Evolutionary conservation across 1,140 invertebrate species (phyloP).

Genomic region (Epicauta chinensis): DNA sequence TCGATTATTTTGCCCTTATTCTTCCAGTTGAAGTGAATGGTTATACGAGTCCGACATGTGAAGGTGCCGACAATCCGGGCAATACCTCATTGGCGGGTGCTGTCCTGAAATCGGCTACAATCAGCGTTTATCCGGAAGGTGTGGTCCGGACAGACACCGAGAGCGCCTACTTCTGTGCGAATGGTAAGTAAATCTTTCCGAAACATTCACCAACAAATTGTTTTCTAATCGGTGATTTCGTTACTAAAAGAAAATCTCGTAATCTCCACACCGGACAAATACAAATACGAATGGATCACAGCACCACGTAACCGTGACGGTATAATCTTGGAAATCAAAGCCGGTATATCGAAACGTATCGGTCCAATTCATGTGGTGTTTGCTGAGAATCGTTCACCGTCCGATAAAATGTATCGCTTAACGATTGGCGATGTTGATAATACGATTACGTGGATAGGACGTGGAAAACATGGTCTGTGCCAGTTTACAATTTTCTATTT

Average conservation of each 20-base stretch:
- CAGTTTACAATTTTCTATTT: too few species aligned
- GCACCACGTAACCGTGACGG: slow-evolving; percentile 54
- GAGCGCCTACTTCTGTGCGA: slow-evolving; percentile 62
- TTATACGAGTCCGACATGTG: slow-evolving; percentile 53
- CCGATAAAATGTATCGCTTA: slow-evolving; percentile 54
- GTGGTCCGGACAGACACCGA: slow-evolving; percentile 53
- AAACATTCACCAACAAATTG: too few species aligned
- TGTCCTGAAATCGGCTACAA: slow-evolving; percentile 49
- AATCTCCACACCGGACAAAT: slow-evolving; percentile 54
- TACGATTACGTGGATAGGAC: slow-evolving; percentile 51
- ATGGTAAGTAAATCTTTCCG: slow-evolving; percentile 43
- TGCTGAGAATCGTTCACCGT: slow-evolving; percentile 45
- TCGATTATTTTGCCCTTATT: not conserved
- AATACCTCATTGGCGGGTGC: slow-evolving; percentile 52
- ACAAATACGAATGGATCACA: slow-evolving; percentile 55
- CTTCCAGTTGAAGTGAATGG: slow-evolving; percentile 56
- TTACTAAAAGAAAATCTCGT: slow-evolving; percentile 57
- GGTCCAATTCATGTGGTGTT: slow-evolving; percentile 53
- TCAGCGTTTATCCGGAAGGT: slow-evolving; percentile 53
- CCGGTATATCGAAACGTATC: slow-evolving; percentile 34
- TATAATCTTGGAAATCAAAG: slow-evolving; percentile 51
- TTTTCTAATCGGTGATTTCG: slow-evolving; percentile 17
- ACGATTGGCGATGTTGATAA: slow-evolving; percentile 52
- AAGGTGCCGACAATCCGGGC: slow-evolving; percentile 47
- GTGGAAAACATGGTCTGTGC: slow-evolving; percentile 53